Evolutionary conservation across 2,888 invertebrate genomes (phyloP).

Genomic region (Tipula helvola): DNA sequence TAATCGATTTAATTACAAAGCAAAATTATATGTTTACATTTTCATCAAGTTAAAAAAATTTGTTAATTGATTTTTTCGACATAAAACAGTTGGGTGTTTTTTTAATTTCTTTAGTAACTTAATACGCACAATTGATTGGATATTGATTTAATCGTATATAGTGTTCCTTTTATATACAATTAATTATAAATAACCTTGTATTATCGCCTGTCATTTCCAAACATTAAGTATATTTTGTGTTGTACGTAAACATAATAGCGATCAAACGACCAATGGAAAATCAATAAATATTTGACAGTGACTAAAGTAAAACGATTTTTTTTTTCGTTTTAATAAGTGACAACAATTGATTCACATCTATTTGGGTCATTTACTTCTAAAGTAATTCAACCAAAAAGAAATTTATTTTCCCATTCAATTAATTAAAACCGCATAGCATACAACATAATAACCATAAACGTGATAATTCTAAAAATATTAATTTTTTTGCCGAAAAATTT

Average conservation of each 20-base stretch:
- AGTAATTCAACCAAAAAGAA: background rate
- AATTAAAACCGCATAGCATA: background rate
- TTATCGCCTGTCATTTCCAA: background rate
- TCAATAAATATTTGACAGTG: background rate
- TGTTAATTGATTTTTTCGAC: background rate
- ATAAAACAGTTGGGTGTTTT: background rate
- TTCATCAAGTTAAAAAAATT: background rate
- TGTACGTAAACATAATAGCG: background rate
- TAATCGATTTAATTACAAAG: background rate
- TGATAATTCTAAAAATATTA: background rate
- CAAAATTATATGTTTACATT: background rate
- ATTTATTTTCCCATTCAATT: background rate
- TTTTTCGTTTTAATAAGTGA: background rate
- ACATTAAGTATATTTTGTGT: background rate
- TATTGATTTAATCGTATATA: background rate
- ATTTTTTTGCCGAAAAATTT: background rate
- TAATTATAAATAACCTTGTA: background rate
- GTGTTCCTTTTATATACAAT: background rate
- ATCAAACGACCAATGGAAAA: background rate
- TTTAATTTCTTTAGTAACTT: background rate
- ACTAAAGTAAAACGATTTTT: background rate
- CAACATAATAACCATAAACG: background rate
- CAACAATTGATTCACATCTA: background rate
- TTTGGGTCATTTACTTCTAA: background rate
- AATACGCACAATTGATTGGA: background rate